Base-by-base conservation (phyloP, 2,797 vertebrate genomes). In the Crocodylus rhombifer region DNA sequence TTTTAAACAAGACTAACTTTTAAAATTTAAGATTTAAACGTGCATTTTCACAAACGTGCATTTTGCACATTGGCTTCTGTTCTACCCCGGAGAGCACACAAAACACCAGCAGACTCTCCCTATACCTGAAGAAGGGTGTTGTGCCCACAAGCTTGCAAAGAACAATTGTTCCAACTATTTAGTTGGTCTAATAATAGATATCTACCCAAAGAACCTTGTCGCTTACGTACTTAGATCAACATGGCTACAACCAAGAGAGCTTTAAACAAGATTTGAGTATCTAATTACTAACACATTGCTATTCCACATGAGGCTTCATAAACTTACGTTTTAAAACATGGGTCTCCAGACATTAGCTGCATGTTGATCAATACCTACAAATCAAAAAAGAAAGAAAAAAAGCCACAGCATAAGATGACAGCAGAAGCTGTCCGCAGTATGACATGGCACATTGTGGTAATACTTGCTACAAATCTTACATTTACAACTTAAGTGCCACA, bases 301-400 rank as follows among this genome's bases (percentile, higher is more conserved):
- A 74, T 51, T 5, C 61, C 36, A 76, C 28, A 63, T 42, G 56
- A 2, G n/a, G 23, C 30, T 81, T 74, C 18, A 71, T 21, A 36
- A 91, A 97, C 99, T 99, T 97, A 99, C 99, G 96, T 99, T 99
- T 99, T 99, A 97, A 99, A 99, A 96, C 99, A 99, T 0, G 99
- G 99, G 96, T 99, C 99, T 79, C 99, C 99, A 28, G 99, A 99
- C 99, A 99, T 99, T 42, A 99, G 98, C 92, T 99, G 99, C 95
- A 99, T 99, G 89, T 98, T 98, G 97, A 99, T 99, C 96, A 99
- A 98, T 91, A 99, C 99, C 99, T 99, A 63, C 57, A 94, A n/a
- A 75, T 84, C 21, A 96, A 88, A 92, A 92, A 92, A 87, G 84
- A 92, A 62, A 93, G 90, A 4, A 73, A 30, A 95, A 95, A 79